These are phyloP conservation scores for Eremobia ochroleuca DNA, from an alignment of 2,888 invertebrate species.

Conservation along the genomic window DNA sequence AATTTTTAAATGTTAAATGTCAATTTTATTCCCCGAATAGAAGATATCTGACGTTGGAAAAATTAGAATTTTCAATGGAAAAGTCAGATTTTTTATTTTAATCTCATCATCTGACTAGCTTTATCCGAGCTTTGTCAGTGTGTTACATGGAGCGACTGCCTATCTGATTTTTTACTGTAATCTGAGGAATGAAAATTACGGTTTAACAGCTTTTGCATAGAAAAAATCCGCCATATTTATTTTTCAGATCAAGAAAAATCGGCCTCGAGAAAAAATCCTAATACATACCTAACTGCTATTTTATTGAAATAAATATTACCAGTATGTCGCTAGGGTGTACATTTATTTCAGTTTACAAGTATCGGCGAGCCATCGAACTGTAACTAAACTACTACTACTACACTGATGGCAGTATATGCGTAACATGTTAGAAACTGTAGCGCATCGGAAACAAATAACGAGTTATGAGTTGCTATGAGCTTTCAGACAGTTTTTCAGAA, in stretches of 20 bases:
- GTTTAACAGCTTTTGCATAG: background rate
- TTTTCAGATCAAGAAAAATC: background rate
- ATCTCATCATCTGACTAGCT: background rate
- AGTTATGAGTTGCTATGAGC: background rate
- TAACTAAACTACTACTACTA: constrained; percentile 19
- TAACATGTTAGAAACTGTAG: background rate
- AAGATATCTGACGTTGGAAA: background rate
- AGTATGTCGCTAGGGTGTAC: constrained; percentile 40
- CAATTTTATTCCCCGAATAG: background rate
- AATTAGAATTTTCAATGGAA: background rate
- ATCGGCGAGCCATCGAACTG: constrained; percentile 41
- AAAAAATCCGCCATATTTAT: background rate
- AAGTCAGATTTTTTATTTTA: background rate
- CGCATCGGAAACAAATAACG: background rate
- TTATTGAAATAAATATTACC: background rate
- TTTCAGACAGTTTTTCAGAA: background rate
- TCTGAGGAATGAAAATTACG: background rate
- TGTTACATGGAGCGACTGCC: background rate
- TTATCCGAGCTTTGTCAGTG: background rate
- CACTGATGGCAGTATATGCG: constrained; percentile 16
- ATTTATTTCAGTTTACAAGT: constrained; percentile 59
- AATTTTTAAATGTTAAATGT: no score
- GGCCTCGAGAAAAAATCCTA: background rate
- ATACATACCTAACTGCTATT: background rate
- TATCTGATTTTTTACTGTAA: background rate